A percentile compares a stretch with the other conserved stretches of the same genome.
phyloP scores from a whole-genome alignment of 2,888 invertebrate genomes.

The Chrysotoxum bicinctum region DNA sequence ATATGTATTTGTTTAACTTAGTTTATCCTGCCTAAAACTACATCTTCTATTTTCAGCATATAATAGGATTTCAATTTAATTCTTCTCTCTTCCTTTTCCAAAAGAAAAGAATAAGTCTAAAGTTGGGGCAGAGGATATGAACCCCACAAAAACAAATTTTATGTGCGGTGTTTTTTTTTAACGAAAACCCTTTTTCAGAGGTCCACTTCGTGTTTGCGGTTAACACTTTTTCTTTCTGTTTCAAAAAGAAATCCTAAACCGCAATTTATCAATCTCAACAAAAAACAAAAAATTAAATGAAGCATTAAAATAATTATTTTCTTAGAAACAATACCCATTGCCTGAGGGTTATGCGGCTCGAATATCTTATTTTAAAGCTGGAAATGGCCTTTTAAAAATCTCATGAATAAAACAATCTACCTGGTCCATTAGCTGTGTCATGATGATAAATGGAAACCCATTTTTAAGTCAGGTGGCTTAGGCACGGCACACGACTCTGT shows the following conservation, averaged over 20 bases:
- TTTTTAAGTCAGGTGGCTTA: slow-evolving; percentile 19
- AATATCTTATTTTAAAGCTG: not conserved
- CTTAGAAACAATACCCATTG: not conserved
- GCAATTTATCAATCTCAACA: not conserved
- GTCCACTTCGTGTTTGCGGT: not conserved
- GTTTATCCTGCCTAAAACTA: no score
- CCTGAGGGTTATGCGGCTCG: not conserved
- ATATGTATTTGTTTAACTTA: no score
- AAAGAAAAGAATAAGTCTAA: no score
- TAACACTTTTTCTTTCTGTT: not conserved
- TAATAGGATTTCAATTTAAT: no score
- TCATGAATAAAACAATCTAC: slow-evolving; percentile 26
- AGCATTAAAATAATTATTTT: not conserved
- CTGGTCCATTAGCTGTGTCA: slow-evolving; percentile 27
- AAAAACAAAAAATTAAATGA: not conserved
- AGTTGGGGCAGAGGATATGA: no score
- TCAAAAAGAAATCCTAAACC: not conserved
- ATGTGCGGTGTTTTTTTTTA: no score
- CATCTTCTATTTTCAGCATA: no score
- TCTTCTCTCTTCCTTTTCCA: no score
- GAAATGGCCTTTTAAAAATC: not conserved
- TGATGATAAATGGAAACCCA: slow-evolving; percentile 44
- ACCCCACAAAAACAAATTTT: no score
- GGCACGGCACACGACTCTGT: not conserved
- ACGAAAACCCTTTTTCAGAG: no score